Base-by-base conservation (phyloP, 2,113 vertebrate species). In the Numida meleagris region DNA sequence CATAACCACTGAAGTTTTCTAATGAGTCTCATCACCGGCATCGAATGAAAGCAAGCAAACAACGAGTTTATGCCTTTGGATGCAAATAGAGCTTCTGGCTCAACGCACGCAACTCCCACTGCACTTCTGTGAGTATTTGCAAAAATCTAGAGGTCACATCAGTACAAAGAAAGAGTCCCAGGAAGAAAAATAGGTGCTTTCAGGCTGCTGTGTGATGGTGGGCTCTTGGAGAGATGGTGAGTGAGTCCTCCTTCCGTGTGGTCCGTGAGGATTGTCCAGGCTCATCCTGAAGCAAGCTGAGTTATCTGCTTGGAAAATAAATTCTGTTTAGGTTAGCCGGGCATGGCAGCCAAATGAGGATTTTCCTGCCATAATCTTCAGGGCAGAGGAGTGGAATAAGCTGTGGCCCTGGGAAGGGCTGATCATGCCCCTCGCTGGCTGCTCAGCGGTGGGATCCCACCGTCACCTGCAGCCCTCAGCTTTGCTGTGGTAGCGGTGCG, bases 381-480 rank as follows among this genome's bases (percentile, higher is more conserved):
- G 36, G 27, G 58, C 40, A 62, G 33, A 68, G 67, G 20, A 29
- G 12, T 48, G 53, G 57, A 58, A 72, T 62, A 14, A 1, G 0
- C 36, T 0, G 2, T 38, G 46, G 33, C 63, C 11, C 31, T 61
- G 33, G 45, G 75, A 51, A 82, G 27, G 43, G 24, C 23, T 0
- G 0, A 14, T 65, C 21, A 1, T 40, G 14, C 36, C 86, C 90
- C 75, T 61, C 38, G 10, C 42, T 67, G 33, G 36, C 29, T 0
- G 0, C 42, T 84, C n/a, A 23, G 25, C 0, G 0, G 20, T 82
- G 50, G 68, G 75, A 79, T 65, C 27, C 40, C 1, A 0, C 25
- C 7, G 78, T 53, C 34, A n/a, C 14, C 67, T 14, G 1, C 51
- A 75, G 36, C 33, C 42, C 72, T 90, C 70, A 73, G 53, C 45